Evolutionary conservation across 2,113 vertebrate genomes (phyloP), one percentile per base, ranked within the genome.

Genomic region (Gymnogyps californianus): DNA sequence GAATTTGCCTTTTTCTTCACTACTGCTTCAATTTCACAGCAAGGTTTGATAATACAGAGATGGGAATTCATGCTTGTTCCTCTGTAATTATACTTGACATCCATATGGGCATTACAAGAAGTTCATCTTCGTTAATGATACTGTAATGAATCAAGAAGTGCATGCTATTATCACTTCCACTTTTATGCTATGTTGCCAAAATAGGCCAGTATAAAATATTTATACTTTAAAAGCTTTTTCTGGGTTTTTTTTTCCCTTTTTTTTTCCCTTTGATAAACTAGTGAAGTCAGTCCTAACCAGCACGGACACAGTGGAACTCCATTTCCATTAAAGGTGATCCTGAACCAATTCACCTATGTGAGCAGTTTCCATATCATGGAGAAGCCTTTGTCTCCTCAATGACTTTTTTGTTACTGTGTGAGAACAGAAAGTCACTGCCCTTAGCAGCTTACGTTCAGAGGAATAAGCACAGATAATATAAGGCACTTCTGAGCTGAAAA

Each of bases 161-260:
- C n/a, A 69, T 92, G 65, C 87, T 83, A 58, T 96, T 90, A 93
- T 83, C 70, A 57, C 57, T 93, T 92, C 32, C 26, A 92, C 70
- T 96, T 96, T 88, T 74, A 91, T 85, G 77, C 84, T 91, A 38
- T 49, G 64, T 89, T 93, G 77, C 66, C 79, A 95, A 96, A 97
- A 92, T 93, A 94, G 88, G 83, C 40, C 92, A 92, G 66, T 89
- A 85, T 95, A 59, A 95, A 96, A 83, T 86, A 97, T 96, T 93
- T 93, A 97, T 81, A 85, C 36, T 80, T 88, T 65, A 86, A 74
- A 59, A 86, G 82, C 70, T 81, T 92, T 78, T 74, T 64, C 70
- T 71, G 3, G 2, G 4, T 36, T 54, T 7, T 31, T 61, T 28
- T 62, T 22, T 3, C 7, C 0, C 0, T 0, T 4, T 13, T 44